Base-by-base conservation (phyloP, 2,113 vertebrate genomes). In the Hippocampus zosterae region DNA sequence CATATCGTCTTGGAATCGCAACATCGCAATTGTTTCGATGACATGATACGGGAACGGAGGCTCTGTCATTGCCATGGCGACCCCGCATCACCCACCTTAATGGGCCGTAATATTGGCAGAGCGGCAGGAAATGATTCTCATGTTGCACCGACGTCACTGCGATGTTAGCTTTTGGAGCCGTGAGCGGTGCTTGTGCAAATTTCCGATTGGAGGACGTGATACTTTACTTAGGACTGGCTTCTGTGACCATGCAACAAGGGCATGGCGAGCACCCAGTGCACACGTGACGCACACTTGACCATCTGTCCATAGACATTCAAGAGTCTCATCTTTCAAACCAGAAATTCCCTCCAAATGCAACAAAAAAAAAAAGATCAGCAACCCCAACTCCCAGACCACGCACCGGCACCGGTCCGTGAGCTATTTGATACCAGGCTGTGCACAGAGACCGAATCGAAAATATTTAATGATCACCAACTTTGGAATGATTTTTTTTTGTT, bases 31-130 rank as follows among this genome's bases (percentile, higher is more conserved):
- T 42, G 29, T 65, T 41, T 46, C 15, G n/a, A 44, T 46, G 62
- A 41, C 23, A 16, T 46, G 40, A 65, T 65, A 44, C 3, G n/a
- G 42, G 42, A 46, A 27, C 33, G 18, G 23, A 15, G 23, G 12
- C 42, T 65, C 8, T 18, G 42, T 64, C 60, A 41, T 62, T 62
- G 60, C 60, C 60, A 41, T 40, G 60, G 33, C 40, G 61, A 64
- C 55, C 23, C 25, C 55, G 12, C 55, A 23, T 42, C 61, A 64
- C 40, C 60, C 60, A 62, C 33, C 21, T 62, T 62, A 19, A 62
- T 40, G 60, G 59, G 16, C 33, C 18, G 10, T 40, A 40, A 40
- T 40, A 40, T 62, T 62, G 59, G 16, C 19, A 37, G 33, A 40
- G 60, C 60, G 11, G 60, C 60, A 62, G 33, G 19, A 62, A 62